phyloP scores from a whole-genome alignment of 1,140 invertebrate species.

The Nasonia giraulti region DNA sequence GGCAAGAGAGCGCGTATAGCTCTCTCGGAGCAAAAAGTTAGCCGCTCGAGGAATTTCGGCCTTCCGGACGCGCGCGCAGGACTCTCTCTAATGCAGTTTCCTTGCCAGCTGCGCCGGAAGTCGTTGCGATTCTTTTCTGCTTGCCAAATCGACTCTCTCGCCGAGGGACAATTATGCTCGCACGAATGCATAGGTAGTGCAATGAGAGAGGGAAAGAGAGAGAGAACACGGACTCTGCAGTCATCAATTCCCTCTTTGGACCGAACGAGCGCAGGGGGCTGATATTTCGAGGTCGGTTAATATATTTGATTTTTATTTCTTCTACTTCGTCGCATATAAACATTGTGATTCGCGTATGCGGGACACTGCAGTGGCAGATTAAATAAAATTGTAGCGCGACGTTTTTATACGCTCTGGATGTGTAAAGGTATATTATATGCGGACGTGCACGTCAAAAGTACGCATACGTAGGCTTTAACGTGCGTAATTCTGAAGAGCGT shows the following conservation, averaged over 20 bases:
- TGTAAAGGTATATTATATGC: background rate
- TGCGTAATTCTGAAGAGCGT: background rate
- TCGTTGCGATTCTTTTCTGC: slow-evolving; percentile 45
- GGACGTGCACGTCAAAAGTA: background rate
- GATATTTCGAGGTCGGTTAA: background rate
- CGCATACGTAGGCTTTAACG: background rate
- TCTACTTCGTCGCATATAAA: background rate
- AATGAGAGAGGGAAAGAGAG: too few species aligned
- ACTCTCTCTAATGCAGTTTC: slow-evolving; percentile 55
- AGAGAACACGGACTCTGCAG: background rate
- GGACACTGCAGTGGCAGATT: background rate
- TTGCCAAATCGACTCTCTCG: slow-evolving; percentile 44
- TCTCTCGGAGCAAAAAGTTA: background rate
- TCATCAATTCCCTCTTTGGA: slow-evolving; percentile 20
- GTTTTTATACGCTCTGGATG: background rate
- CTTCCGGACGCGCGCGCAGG: slow-evolving; percentile 11
- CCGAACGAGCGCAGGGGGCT: too few species aligned
- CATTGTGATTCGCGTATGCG: background rate
- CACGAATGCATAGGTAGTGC: slow-evolving; percentile 12
- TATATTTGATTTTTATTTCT: background rate
- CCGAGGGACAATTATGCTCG: slow-evolving; percentile 47
- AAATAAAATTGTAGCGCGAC: background rate
- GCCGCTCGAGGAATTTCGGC: slow-evolving; percentile 45
- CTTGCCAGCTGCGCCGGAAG: slow-evolving; percentile 52
- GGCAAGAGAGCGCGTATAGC: background rate